phyloP scores from a whole-genome alignment of 37 sponge, comb jelly and placozoan species.

The Axinella damicornis region DNA sequence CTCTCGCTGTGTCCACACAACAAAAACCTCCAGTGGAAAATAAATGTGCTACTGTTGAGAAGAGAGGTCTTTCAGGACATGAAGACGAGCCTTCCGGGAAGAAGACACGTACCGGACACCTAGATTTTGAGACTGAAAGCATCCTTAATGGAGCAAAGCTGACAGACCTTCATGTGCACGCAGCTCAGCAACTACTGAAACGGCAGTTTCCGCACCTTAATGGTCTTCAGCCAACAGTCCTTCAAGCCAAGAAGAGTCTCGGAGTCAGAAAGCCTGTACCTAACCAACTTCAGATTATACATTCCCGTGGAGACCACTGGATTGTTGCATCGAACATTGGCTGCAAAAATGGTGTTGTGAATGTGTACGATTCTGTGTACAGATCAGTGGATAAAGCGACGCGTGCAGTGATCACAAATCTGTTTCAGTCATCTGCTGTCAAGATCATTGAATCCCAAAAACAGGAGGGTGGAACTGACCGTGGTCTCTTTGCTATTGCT shows the following conservation, averaged over 20 bases:
- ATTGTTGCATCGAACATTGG: conserved; percentile 26
- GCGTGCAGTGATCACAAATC: conserved; percentile 8
- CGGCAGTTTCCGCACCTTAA: conserved; percentile 22
- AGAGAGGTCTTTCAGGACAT: background rate
- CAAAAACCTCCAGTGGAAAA: background rate
- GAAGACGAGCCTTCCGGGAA: background rate
- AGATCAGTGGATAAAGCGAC: conserved; percentile 6
- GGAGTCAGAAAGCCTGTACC: background rate
- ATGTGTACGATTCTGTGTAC: conserved; percentile 59
- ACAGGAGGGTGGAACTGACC: conserved; percentile 45
- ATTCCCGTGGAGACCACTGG: conserved; percentile 45
- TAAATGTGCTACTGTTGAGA: background rate
- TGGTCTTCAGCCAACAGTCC: conserved; percentile 17
- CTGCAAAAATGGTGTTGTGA: conserved; percentile 24
- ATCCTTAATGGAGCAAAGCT: background rate
- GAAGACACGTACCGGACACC: background rate
- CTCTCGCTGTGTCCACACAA: background rate
- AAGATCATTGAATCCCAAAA: conserved; percentile 26
- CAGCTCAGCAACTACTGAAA: conserved; percentile 30
- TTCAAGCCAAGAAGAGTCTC: background rate
- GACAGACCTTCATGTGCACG: conserved; percentile 46
- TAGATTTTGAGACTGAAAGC: background rate
- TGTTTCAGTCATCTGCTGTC: conserved; percentile 2
- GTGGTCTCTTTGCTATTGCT: conserved; percentile 71
- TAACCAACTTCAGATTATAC: conserved; percentile 40